A percentile compares a stretch with the other conserved stretches of the same genome.
These are phyloP conservation scores for Scomber colias DNA, from an alignment of 2,113 vertebrate genomes.

Conservation along the genomic window DNA sequence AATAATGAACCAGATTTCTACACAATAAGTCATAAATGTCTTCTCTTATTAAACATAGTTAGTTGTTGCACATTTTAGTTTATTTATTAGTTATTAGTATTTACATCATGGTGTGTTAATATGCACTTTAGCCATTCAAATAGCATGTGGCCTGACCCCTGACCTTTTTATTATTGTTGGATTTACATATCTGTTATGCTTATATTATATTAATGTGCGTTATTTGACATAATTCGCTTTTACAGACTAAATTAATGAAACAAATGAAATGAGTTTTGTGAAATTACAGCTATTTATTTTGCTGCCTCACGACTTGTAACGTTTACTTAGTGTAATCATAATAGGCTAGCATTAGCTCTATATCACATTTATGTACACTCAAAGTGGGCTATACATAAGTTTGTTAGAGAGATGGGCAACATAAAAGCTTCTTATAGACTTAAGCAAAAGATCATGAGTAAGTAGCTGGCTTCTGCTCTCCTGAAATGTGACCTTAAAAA, in stretches of 20 bases:
- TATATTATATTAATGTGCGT: background rate
- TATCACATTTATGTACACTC: background rate
- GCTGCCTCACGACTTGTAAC: background rate
- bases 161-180: background rate
- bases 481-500: conserved; percentile 38
- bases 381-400: background rate
- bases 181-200: background rate
- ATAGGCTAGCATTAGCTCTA: background rate
- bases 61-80: background rate
- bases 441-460: conserved; percentile 17
- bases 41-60: no score
- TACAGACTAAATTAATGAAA: background rate
- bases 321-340: background rate
- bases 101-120: background rate
- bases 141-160: background rate
- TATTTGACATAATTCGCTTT: background rate
- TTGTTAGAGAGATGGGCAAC: background rate
- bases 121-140: background rate
- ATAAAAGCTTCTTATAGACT: conserved; percentile 11
- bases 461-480: background rate
- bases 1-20: background rate
- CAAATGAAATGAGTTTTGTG: background rate
- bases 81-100: background rate
- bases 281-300: background rate
- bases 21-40: background rate